Conservation (phyloP, 23 tunicate species). For the Ciona savignyi region DNA sequence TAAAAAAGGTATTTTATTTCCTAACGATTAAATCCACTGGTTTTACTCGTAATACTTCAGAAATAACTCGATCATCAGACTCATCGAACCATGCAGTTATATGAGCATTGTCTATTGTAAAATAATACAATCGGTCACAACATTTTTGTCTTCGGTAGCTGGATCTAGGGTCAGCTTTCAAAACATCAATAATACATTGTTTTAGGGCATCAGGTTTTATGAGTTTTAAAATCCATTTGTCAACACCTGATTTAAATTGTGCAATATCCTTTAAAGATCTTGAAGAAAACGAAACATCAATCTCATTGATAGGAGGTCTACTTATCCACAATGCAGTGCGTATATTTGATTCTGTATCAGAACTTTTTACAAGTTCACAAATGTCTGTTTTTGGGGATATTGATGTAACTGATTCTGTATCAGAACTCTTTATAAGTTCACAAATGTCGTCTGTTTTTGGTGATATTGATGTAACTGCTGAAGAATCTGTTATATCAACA, state of each 20-base stretch:
- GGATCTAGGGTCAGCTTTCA: conserved; percentile 81
- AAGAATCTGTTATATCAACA: neutral
- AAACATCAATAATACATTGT: conserved; percentile 42
- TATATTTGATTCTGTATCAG: neutral
- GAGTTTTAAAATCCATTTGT: conserved; percentile 10
- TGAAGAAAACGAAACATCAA: conserved; percentile 39
- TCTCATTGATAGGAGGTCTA: conserved; percentile 4
- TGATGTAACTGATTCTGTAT: neutral
- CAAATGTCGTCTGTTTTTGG: neutral
- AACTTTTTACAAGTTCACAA: too few species aligned
- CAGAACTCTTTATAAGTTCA: neutral
- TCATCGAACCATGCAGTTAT: conserved; percentile 96
- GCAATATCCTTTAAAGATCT: conserved; percentile 46
- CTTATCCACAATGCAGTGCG: conserved; percentile 22
- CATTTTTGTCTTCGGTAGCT: conserved; percentile 74
- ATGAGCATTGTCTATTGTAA: conserved; percentile 58
- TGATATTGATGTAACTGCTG: neutral
- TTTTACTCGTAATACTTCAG: conserved; percentile 62
- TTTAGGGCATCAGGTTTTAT: conserved; percentile 20
- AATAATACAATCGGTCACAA: conserved; percentile 69
- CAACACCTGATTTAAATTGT: neutral
- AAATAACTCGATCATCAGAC: conserved; percentile 21
- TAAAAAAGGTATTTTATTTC: too few species aligned
- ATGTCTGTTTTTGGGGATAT: neutral
- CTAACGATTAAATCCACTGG: conserved; percentile 8